Base-by-base conservation (phyloP, 2,888 invertebrate genomes). In the Caenorhabditis sp. region DNA sequence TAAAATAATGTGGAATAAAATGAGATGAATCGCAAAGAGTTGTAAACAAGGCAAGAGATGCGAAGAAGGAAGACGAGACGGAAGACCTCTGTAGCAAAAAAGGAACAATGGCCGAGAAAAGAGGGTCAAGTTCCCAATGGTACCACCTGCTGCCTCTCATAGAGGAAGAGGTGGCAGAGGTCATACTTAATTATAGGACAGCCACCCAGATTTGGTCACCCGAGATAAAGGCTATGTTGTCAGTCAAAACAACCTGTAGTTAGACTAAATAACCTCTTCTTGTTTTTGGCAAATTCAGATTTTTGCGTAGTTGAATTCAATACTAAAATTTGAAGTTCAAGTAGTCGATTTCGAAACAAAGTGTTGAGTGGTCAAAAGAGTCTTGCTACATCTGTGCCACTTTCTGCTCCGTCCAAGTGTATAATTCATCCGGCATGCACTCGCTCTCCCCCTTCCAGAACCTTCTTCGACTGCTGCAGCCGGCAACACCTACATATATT, bases 101-200 rank as follows among this genome's bases (percentile, higher is more conserved):
- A 49, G 38, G 47, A 24, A 56, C 2, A 24, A 51, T 47, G 59
- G 41, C 74, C 63, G 61, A 72, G 35, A 72, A 47, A 68, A 69
- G 54, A 58, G 59, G 76, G 76, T 76, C 76, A 69, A 76, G 77
- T 77, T 77, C 69, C 69, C 77, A 77, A 77, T 70, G 54, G 54
- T 61, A 77, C 77, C 69, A 70, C 77, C 77, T 70, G 69, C 77
- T 77, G 77, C 77, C 51, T 54, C 63, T 54, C 68, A 51, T 54
- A 58, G 26, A 38, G 38, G 26, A 28, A 49, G 76, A 68, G 68
- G 70, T 59, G 66, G 41, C 35, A 66, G 72, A 79, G 79, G 79
- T 79, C 79, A 64, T 56, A 56, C 63, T 38, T 79, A 79, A 70
- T 79, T 79, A 70, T 47, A 61, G 70, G 56, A 44, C 28, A 35